Evolutionary conservation across 2,888 invertebrate species (phyloP).

Genomic region (Drosophila falleni): DNA sequence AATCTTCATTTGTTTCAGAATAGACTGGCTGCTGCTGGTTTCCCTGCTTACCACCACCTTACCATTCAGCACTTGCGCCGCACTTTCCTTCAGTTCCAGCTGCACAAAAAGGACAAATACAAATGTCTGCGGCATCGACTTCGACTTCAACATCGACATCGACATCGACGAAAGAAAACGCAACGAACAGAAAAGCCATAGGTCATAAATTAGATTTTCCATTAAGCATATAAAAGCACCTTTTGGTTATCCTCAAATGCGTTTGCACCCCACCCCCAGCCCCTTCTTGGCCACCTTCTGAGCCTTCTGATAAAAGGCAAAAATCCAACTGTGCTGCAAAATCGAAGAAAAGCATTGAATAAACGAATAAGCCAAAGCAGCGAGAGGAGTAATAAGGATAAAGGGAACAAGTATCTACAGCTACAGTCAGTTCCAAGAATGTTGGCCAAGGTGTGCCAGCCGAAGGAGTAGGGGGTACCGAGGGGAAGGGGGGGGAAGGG

Average conservation of each 20-base stretch:
- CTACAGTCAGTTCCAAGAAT: constrained; percentile 51
- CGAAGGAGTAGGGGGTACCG: constrained; percentile 1
- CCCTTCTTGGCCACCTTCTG: neutral
- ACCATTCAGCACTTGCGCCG: constrained; percentile 1
- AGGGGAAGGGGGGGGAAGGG: neutral
- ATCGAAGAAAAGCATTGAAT: constrained; percentile 82
- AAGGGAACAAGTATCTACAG: constrained; percentile 7
- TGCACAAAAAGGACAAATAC: constrained; percentile 77
- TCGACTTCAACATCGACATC: neutral
- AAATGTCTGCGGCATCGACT: constrained; percentile 81
- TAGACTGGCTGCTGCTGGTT: constrained; percentile 68
- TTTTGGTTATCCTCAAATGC: constrained; percentile 82
- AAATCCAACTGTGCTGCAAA: constrained; percentile 78
- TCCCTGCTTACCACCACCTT: neutral
- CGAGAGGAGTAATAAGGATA: constrained; percentile 13
- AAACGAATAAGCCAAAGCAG: constrained; percentile 68
- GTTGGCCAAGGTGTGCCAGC: constrained; percentile 44
- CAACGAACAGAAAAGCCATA: constrained; percentile 82
- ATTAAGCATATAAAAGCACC: constrained; percentile 82
- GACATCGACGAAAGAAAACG: constrained; percentile 66
- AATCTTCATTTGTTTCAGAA: constrained; percentile 81
- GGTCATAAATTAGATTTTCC: constrained; percentile 81
- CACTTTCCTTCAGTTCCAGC: constrained; percentile 30
- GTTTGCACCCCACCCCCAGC: constrained; percentile 42
- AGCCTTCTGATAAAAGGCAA: constrained; percentile 72